Evolutionary conservation across 37 sponge, comb jelly and placozoan species (phyloP), one percentile per base, ranked within the genome.

Genomic region (Eunapius fragilis): DNA sequence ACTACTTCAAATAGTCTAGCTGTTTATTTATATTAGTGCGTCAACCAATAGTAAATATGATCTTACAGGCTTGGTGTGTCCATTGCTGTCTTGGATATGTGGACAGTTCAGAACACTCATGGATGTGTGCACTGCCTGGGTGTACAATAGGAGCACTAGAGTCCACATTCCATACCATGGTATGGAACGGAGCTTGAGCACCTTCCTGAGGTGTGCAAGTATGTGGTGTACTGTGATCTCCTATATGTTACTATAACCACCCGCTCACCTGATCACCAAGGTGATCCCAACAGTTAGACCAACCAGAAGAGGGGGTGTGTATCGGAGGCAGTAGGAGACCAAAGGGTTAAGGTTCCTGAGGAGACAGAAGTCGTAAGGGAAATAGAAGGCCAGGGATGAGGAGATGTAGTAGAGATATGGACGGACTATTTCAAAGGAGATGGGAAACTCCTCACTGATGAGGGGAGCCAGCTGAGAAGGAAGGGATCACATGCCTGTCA

Each of bases 351-450:
- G 71, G 22, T 86, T 77, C 13, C 34, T 32, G 69, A 80, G 80
- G 67, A 93, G 70, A 76, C 93, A 93, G 75, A 93, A 93, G 84
- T 93, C 93, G 28, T 93, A 93, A 45, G 93, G 93, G 31, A 93
- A 89, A 72, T 89, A 93, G 73, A 93, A 76, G 37, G 90, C 72
- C 22, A 87, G 67, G 49, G 71, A 78, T 84, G 87, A 87, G 76
- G 76, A 50, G 26, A 93, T 32, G 78, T 80, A 93, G 77, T 68
- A 70, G 28, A 87, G 79, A 35, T 82, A 90, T n/a, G 89, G 87
- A 27, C 82, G 78, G 33, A 93, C 58, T 22, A 31, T 49, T 70
- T 87, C 94, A 84, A 90, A 93, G 7, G 88, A 81, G 27, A 82
- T 68, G 7, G 84, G 85, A 69, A 90, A 90, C 73, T 84, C 33